A percentile compares a stretch with the other conserved stretches of the same genome.
These are phyloP conservation scores for Ormyrus labotus DNA, from an alignment of 2,888 invertebrate genomes.

Conservation along the genomic window DNA sequence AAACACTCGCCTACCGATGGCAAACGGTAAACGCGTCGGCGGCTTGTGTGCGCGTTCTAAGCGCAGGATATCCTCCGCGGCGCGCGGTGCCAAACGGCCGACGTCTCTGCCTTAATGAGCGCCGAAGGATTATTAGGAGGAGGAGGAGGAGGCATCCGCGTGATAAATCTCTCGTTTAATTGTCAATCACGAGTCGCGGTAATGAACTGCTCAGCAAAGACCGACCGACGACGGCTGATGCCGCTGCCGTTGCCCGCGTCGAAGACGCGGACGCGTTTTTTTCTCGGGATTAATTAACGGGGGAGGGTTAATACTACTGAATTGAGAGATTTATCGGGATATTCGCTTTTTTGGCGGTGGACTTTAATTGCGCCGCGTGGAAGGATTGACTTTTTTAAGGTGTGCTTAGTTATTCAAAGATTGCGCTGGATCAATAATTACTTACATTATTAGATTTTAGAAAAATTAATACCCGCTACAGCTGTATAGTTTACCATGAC, in stretches of 20 bases:
- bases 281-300: conserved; percentile 3
- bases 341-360: no score
- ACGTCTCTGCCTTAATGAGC: conserved; percentile 37
- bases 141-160: conserved; percentile 3
- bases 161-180: conserved; percentile 50
- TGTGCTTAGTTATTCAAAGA: no score
- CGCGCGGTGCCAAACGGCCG: background rate
- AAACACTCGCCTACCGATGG: conserved; percentile 4
- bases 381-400: no score
- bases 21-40: conserved; percentile 49
- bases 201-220: conserved; percentile 28
- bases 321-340: no score
- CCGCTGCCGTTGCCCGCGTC: background rate
- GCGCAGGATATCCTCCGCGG: background rate
- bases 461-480: no score
- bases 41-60: background rate
- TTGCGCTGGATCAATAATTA: no score
- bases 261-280: background rate
- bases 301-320: no score
- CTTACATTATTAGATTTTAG: no score
- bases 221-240: background rate
- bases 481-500: no score
- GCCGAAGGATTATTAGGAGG: conserved; percentile 32
- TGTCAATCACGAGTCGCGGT: conserved; percentile 48
- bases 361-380: no score